A percentile compares a stretch with the other conserved stretches of the same genome.
phyloP scores from a whole-genome alignment of 1,140 invertebrate species.

The Linepithema humile region DNA sequence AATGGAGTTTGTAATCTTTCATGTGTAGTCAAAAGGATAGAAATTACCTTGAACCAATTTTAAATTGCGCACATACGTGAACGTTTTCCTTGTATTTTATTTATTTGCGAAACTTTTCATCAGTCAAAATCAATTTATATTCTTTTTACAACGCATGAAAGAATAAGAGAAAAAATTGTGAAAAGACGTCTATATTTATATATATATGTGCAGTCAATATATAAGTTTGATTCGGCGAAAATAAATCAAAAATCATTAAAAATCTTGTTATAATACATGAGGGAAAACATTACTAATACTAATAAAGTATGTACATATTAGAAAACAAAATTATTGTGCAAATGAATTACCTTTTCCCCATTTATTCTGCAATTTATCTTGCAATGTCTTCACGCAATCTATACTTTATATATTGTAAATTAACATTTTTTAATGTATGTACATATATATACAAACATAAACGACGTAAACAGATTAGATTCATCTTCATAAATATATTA shows the following conservation, averaged over 20 bases:
- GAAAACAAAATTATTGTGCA: not conserved
- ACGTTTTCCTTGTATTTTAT: not conserved
- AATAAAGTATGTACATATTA: conserved; percentile 35
- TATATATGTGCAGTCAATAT: not conserved
- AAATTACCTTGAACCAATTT: not conserved
- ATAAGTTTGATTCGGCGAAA: conserved; percentile 23
- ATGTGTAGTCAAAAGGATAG: conserved; percentile 17
- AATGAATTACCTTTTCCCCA: not conserved
- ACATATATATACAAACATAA: not conserved
- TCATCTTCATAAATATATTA: conserved; percentile 11
- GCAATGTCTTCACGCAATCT: not conserved
- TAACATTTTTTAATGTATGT: not conserved
- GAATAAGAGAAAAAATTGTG: not conserved
- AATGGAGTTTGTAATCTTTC: conserved; percentile 34
- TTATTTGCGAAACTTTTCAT: not conserved
- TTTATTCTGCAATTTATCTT: not conserved
- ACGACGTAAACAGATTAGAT: conserved; percentile 1
- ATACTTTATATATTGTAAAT: conserved; percentile 31
- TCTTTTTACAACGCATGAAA: conserved; percentile 33
- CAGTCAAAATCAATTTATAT: conserved; percentile 1
- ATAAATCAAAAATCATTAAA: not conserved
- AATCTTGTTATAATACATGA: conserved; percentile 12
- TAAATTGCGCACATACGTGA: not conserved
- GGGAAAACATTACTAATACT: not conserved
- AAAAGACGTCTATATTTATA: not conserved